phyloP scores from a whole-genome alignment of 2,888 invertebrate species.

The Sinhomidia bicolor region DNA sequence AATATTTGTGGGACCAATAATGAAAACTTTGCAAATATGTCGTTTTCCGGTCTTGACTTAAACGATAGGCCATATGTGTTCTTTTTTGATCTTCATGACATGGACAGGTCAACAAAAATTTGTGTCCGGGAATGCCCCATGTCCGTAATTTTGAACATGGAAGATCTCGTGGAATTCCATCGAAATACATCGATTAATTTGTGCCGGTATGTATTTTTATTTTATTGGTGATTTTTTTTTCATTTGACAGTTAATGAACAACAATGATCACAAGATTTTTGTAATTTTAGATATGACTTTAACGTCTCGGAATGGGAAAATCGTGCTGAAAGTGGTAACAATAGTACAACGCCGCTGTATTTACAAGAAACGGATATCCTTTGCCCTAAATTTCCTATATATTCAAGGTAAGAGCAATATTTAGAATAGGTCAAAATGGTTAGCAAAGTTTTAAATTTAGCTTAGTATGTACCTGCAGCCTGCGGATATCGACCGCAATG shows the following conservation, averaged over 20 bases:
- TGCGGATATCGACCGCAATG: too few relatives aligned
- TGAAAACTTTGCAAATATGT: constrained; percentile 87
- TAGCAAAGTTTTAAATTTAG: too few relatives aligned
- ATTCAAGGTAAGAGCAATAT: constrained; percentile 87
- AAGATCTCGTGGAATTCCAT: constrained; percentile 89
- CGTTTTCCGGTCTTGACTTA: constrained; percentile 91
- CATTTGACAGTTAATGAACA: neutral
- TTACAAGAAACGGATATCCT: constrained; percentile 82
- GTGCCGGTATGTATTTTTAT: constrained; percentile 86
- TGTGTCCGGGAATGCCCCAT: constrained; percentile 95
- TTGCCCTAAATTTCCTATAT: constrained; percentile 90
- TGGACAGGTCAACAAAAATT: constrained; percentile 90
- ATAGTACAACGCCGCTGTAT: neutral
- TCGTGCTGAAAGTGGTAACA: neutral
- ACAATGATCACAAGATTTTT: too few relatives aligned
- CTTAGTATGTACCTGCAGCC: too few relatives aligned
- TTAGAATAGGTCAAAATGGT: too few relatives aligned
- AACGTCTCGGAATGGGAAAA: constrained; percentile 55
- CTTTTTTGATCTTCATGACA: constrained; percentile 90
- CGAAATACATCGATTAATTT: constrained; percentile 88
- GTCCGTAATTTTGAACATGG: constrained; percentile 85
- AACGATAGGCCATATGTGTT: constrained; percentile 89
- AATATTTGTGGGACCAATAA: constrained; percentile 96
- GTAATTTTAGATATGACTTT: constrained; percentile 76
- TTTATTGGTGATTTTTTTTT: too few relatives aligned